Percentiles rank a stretch among this genome's conserved stretches.
These are phyloP conservation scores for Psephotus haematonotus DNA, from an alignment of 2,113 vertebrate genomes.

Conservation along the genomic window DNA sequence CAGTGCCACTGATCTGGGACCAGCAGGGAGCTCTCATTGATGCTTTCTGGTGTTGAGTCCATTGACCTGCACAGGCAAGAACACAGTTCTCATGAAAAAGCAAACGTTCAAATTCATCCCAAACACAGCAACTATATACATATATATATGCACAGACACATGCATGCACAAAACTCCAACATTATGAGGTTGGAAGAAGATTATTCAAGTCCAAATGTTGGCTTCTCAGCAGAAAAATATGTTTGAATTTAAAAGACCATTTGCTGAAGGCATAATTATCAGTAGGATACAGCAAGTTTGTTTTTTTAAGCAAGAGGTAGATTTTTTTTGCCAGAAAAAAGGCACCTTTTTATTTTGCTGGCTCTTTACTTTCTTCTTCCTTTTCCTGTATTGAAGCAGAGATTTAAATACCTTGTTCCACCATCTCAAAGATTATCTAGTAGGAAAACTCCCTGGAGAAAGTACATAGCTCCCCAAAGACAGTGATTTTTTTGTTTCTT, in stretches of 20 bases:
- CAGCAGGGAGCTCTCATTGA: neutral
- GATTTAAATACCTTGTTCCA: conserved; percentile 40
- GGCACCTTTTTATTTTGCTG: neutral
- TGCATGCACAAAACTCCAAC: neutral
- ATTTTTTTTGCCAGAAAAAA: neutral
- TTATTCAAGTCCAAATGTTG: neutral
- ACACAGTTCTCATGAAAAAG: neutral
- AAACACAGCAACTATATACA: neutral
- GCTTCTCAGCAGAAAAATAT: neutral
- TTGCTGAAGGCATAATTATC: neutral
- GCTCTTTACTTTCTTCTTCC: conserved; percentile 25
- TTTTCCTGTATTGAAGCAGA: neutral
- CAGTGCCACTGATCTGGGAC: neutral
- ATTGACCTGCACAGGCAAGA: neutral
- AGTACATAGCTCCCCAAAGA: conserved; percentile 4
- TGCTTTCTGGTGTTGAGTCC: neutral
- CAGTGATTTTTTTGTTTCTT: neutral
- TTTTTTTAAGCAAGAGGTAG: neutral
- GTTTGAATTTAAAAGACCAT: neutral
- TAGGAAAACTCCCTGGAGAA: conserved; percentile 37
- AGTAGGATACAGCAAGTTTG: neutral
- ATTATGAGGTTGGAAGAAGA: neutral
- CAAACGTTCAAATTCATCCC: neutral
- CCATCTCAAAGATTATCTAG: conserved; percentile 40
- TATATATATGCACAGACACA: neutral